Conservation (phyloP, 1,140 invertebrate genomes). For the Bicyclus anynana region DNA sequence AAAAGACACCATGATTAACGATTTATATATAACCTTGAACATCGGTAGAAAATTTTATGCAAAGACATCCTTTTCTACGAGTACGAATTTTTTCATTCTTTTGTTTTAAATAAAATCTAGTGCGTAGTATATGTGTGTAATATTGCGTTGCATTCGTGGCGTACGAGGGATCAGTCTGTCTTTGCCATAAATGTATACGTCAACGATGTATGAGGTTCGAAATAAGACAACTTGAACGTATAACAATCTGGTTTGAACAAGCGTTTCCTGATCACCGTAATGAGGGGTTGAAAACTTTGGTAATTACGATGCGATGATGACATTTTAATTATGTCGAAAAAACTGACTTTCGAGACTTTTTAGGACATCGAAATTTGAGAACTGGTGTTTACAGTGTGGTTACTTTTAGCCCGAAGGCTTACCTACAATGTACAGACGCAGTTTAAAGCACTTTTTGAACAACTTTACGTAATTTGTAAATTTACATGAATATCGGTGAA, state of each 20-base stretch:
- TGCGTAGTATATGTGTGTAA: too few species aligned
- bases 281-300: not conserved
- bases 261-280: constrained; percentile 2
- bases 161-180: not conserved
- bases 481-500: too few species aligned
- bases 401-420: not conserved
- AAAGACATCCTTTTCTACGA: too few species aligned
- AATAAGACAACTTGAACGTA: not conserved
- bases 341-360: not conserved
- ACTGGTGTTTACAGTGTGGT: not conserved
- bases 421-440: too few species aligned
- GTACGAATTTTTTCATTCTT: too few species aligned
- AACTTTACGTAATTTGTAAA: too few species aligned
- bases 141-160: too few species aligned
- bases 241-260: constrained; percentile 5
- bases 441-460: too few species aligned
- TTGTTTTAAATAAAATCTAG: too few species aligned
- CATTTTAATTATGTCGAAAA: not conserved
- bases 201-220: not conserved
- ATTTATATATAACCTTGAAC: too few species aligned
- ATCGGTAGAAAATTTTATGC: too few species aligned
- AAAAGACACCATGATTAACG: too few species aligned
- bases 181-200: not conserved
- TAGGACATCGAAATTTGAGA: not conserved
- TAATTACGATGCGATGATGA: not conserved